Percentiles rank a stretch among this genome's conserved stretches.
Evolutionary conservation across 2,113 vertebrate genomes (phyloP).

Genomic region (Pluvialis apricaria): DNA sequence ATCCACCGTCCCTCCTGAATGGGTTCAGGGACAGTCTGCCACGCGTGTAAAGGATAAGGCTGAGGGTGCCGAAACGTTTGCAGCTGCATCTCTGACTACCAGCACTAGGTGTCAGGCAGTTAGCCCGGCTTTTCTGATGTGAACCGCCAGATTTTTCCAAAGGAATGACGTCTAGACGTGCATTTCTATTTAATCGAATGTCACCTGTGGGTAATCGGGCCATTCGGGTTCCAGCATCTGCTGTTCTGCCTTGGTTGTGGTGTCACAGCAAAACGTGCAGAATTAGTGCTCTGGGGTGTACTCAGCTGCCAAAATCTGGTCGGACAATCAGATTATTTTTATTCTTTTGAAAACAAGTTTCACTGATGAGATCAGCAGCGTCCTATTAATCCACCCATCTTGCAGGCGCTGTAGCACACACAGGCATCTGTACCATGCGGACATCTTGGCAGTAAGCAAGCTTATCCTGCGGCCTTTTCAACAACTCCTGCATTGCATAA

Average conservation of each 20-base stretch:
- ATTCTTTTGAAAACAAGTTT: neutral
- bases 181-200: neutral
- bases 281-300: neutral
- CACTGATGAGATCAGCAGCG: neutral
- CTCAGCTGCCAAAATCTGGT: neutral
- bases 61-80: neutral
- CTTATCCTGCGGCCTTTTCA: neutral
- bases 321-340: neutral
- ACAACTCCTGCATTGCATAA: neutral
- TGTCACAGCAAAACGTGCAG: neutral
- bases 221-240: neutral
- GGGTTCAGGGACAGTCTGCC: neutral
- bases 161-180: rapidly evolving
- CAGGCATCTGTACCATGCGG: neutral
- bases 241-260: neutral
- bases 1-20: neutral
- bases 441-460: neutral
- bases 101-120: neutral
- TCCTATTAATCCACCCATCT: neutral
- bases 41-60: neutral
- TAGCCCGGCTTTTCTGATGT: neutral
- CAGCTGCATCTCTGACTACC: neutral
- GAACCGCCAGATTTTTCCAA: neutral
- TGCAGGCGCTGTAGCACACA: neutral
- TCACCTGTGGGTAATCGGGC: neutral